phyloP scores from a whole-genome alignment of 2,888 invertebrate species.

The Eretmocerus hayati region DNA sequence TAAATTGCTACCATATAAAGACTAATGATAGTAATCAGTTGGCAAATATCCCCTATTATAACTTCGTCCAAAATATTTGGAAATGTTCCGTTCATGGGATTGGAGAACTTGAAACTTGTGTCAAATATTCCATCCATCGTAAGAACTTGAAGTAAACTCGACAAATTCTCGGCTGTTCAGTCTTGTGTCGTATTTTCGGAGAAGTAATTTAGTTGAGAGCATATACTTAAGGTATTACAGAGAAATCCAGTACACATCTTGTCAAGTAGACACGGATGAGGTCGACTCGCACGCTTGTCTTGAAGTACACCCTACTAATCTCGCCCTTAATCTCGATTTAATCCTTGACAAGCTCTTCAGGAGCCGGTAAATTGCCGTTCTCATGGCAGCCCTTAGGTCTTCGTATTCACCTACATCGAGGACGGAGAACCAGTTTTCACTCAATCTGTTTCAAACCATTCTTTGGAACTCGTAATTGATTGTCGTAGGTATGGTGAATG shows the following conservation, averaged over 20 bases:
- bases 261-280: background rate
- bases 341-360: conserved; percentile 47
- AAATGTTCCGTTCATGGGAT: too few relatives aligned
- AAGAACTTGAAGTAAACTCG: background rate
- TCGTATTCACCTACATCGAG: too few relatives aligned
- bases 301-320: conserved; percentile 33
- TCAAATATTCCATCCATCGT: background rate
- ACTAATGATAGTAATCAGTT: too few relatives aligned
- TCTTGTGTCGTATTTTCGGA: too few relatives aligned
- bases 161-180: background rate
- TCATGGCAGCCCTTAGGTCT: background rate
- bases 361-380: conserved; percentile 38
- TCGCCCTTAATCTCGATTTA: conserved; percentile 46
- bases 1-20: too few relatives aligned
- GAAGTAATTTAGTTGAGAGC: conserved; percentile 1
- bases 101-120: background rate
- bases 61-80: too few relatives aligned
- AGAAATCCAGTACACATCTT: background rate
- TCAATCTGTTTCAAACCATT: too few relatives aligned
- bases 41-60: too few relatives aligned
- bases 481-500: too few relatives aligned
- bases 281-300: background rate
- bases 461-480: too few relatives aligned
- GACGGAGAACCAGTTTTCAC: too few relatives aligned
- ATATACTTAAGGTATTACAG: background rate